These are phyloP conservation scores for Trichogramma pretiosum DNA, from an alignment of 1,140 invertebrate genomes.

Conservation along the genomic window DNA sequence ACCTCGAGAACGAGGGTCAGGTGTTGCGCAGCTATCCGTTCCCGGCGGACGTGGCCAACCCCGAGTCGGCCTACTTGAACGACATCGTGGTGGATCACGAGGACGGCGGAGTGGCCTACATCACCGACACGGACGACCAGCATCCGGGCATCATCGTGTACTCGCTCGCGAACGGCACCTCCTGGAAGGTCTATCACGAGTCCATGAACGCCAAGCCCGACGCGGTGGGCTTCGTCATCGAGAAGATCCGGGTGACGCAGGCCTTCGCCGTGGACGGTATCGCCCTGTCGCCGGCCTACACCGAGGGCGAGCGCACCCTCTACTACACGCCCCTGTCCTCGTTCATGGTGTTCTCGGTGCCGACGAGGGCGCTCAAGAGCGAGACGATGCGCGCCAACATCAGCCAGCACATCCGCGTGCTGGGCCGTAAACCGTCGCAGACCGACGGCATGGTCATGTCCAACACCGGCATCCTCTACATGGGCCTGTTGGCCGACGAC, in stretches of 20 bases:
- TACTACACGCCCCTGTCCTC: conserved; percentile 59
- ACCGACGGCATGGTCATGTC: conserved; percentile 65
- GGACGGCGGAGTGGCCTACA: conserved; percentile 58
- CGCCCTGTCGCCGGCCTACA: conserved; percentile 51
- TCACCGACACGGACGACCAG: conserved; percentile 54
- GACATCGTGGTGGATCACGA: conserved; percentile 62
- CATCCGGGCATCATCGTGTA: conserved; percentile 66
- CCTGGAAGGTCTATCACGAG: conserved; percentile 58
- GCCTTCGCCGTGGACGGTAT: conserved; percentile 56
- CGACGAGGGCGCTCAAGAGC: conserved; percentile 49
- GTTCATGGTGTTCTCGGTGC: conserved; percentile 53
- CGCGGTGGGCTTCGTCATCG: conserved; percentile 50
- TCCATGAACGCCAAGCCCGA: conserved; percentile 54
- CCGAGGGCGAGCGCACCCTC: conserved; percentile 38
- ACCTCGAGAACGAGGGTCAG: conserved; percentile 51
- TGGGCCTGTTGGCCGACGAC: conserved; percentile 55
- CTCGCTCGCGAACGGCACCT: conserved; percentile 49
- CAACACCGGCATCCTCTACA: conserved; percentile 54
- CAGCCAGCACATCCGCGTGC: conserved; percentile 42
- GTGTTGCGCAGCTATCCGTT: conserved; percentile 50
- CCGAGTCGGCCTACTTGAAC: conserved; percentile 51
- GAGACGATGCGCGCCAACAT: conserved; percentile 28
- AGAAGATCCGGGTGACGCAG: conserved; percentile 45
- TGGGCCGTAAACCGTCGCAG: conserved; percentile 55
- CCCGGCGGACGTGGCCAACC: conserved; percentile 44